These are phyloP conservation scores for Agonopterix arenella DNA, from an alignment of 2,888 invertebrate species.

Conservation along the genomic window DNA sequence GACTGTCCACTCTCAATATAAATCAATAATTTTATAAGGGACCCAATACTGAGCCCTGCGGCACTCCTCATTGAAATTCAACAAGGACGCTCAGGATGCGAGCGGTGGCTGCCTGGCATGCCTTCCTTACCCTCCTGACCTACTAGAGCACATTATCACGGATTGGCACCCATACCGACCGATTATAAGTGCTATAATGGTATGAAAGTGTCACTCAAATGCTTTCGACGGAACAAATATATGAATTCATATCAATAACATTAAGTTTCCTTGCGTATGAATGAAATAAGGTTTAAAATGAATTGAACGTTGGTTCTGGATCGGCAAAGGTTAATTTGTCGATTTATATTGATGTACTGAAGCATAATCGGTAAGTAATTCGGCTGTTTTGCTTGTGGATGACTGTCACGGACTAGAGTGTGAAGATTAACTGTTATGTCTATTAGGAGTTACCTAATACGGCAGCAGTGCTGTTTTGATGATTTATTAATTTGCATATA, in stretches of 20 bases:
- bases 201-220: conserved; percentile 22
- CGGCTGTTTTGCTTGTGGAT: conserved; percentile 21
- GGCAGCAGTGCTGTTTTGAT: conserved; percentile 9
- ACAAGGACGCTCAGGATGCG: conserved; percentile 35
- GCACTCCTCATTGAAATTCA: conserved; percentile 47
- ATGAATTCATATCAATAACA: too few relatives aligned
- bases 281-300: conserved; percentile 17
- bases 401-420: conserved; percentile 22
- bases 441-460: conserved; percentile 41
- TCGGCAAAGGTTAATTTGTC: conserved; percentile 31
- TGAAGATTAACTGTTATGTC: conserved; percentile 25
- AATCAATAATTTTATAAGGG: conserved; percentile 13
- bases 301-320: background rate
- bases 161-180: conserved; percentile 38
- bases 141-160: conserved; percentile 50
- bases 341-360: conserved; percentile 28
- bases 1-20: background rate
- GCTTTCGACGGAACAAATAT: conserved; percentile 13
- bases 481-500: too few relatives aligned
- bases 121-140: conserved; percentile 53
- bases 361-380: conserved; percentile 21
- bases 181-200: conserved; percentile 29
- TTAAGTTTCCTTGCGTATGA: background rate
- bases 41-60: conserved; percentile 20
- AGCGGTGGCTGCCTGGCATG: conserved; percentile 28